Percentiles rank a stretch among this genome's conserved stretches.
phyloP scores from a whole-genome alignment of 2,113 vertebrate species.

The Aix galericulata region DNA sequence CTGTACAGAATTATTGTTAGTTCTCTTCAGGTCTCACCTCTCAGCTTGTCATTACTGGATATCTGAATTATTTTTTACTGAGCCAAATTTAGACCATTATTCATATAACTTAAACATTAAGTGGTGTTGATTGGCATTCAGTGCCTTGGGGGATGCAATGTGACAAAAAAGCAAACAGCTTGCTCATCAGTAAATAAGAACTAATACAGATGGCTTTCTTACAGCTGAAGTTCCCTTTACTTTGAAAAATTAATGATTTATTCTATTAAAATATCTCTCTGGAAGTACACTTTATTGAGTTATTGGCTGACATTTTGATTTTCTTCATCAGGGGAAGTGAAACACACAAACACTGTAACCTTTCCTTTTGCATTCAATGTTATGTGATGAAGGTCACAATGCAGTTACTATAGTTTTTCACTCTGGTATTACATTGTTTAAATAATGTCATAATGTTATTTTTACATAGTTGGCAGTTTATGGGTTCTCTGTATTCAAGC shows the following conservation, averaged over 20 bases:
- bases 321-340: neutral
- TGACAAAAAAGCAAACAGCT: neutral
- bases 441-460: neutral
- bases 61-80: neutral
- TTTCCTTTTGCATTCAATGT: neutral
- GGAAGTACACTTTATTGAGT: neutral
- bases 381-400: neutral
- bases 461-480: neutral
- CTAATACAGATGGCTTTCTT: neutral
- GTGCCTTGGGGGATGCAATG: neutral
- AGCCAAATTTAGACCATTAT: neutral
- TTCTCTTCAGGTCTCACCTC: neutral
- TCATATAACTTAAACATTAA: neutral
- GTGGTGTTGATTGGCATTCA: neutral
- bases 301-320: constrained; percentile 4
- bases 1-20: neutral
- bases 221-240: neutral
- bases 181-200: neutral
- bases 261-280: neutral
- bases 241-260: neutral
- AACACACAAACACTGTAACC: neutral
- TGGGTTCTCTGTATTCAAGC: neutral
- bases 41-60: neutral
- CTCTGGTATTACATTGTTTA: neutral
- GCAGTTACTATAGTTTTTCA: neutral